Conservation (phyloP, 92 coral and sea anemone species). For the Phymanthus crucifer region DNA sequence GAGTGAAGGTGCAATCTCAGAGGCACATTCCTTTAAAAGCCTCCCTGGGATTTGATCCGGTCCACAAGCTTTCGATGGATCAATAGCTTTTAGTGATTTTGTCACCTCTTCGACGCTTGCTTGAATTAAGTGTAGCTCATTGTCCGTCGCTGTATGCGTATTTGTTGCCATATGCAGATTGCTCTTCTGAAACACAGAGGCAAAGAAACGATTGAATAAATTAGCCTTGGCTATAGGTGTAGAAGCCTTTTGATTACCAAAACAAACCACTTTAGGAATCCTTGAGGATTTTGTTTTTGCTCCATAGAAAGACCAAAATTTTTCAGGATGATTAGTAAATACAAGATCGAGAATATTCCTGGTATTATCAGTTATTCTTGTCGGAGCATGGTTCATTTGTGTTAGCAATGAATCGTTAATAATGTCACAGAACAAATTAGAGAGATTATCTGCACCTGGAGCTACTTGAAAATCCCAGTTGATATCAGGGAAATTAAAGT, state of each 20-base stretch:
- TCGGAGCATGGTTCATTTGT: slow-evolving; percentile 46
- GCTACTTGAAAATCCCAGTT: slow-evolving; percentile 46
- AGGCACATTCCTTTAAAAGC: slow-evolving; percentile 30
- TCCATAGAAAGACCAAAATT: slow-evolving; percentile 31
- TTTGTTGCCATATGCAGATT: slow-evolving; percentile 38
- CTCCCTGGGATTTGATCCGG: slow-evolving; percentile 36
- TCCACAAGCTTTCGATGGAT: slow-evolving; percentile 38
- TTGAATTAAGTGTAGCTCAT: slow-evolving; percentile 27
- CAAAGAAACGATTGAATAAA: slow-evolving; percentile 36
- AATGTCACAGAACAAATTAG: slow-evolving; percentile 50
- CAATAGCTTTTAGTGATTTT: slow-evolving; percentile 24
- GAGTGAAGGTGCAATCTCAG: slow-evolving; percentile 43
- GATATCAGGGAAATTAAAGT: slow-evolving; percentile 48
- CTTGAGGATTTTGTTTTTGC: slow-evolving; percentile 27
- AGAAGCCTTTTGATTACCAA: slow-evolving; percentile 38
- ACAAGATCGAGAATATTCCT: slow-evolving; percentile 45
- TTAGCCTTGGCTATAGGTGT: slow-evolving; percentile 42
- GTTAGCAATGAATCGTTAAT: slow-evolving; percentile 44
- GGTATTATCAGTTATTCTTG: slow-evolving; percentile 45
- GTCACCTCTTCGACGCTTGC: slow-evolving; percentile 29
- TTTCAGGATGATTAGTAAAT: slow-evolving; percentile 52
- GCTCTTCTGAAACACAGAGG: slow-evolving; percentile 54
- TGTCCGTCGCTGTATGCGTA: slow-evolving; percentile 10
- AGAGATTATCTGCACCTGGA: slow-evolving; percentile 33
- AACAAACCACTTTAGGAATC: slow-evolving; percentile 40